phyloP scores from a whole-genome alignment of 2,888 invertebrate species.

The Agrilus mali region DNA sequence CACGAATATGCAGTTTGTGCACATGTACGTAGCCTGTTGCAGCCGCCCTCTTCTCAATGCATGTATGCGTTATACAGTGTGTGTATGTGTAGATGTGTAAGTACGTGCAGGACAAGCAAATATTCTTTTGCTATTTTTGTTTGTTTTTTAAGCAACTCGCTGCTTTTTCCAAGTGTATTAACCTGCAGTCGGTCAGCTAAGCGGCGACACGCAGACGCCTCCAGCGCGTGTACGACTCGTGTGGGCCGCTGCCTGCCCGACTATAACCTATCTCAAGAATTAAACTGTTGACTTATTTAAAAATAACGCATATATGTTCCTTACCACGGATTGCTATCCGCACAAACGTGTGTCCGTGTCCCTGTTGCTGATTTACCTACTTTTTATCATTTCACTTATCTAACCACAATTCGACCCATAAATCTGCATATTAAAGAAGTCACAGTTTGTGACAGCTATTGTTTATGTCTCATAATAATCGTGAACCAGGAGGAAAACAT shows the following conservation, averaged over 20 bases:
- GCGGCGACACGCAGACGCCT: slow-evolving; percentile 2
- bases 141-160: slow-evolving; percentile 29
- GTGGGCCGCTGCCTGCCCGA: slow-evolving; percentile 24
- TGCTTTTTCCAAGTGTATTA: slow-evolving; percentile 36
- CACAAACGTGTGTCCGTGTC: neutral
- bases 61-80: neutral
- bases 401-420: too few relatives aligned
- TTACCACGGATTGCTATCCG: too few relatives aligned
- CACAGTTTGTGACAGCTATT: too few relatives aligned
- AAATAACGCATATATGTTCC: slow-evolving; percentile 24
- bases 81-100: too few relatives aligned
- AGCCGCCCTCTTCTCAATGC: slow-evolving; percentile 6
- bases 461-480: too few relatives aligned
- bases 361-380: too few relatives aligned
- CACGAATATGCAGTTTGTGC: too few relatives aligned
- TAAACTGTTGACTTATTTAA: slow-evolving; percentile 26
- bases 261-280: slow-evolving; percentile 29
- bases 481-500: too few relatives aligned
- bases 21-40: neutral
- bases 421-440: too few relatives aligned
- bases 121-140: slow-evolving; percentile 25
- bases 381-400: too few relatives aligned
- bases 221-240: slow-evolving; percentile 4
- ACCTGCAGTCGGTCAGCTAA: slow-evolving; percentile 24
- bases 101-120: slow-evolving; percentile 22